phyloP scores from a whole-genome alignment of 2,797 vertebrate genomes.

The Characodon lateralis region DNA sequence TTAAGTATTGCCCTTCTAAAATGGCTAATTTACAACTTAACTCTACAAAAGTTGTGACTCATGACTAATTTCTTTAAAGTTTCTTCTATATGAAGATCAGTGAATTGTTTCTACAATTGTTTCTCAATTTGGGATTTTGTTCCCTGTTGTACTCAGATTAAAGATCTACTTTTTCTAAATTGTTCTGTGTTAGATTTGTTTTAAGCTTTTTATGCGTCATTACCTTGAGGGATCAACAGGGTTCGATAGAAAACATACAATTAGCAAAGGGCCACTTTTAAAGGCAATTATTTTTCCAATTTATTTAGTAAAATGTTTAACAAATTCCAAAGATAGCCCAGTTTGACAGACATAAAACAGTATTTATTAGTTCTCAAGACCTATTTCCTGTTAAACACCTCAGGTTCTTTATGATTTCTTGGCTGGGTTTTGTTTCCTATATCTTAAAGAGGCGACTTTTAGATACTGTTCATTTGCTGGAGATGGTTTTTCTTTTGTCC shows the following conservation, averaged over 20 bases:
- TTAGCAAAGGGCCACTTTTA: not conserved
- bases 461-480: not conserved
- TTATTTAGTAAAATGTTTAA: not conserved
- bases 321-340: not conserved
- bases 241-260: not conserved
- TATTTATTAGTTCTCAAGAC: not conserved
- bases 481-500: not conserved
- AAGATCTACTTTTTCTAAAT: not conserved
- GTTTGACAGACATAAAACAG: not conserved
- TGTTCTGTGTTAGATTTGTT: not conserved
- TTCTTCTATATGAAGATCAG: too few relatives aligned
- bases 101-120: too few relatives aligned
- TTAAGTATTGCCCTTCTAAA: not conserved
- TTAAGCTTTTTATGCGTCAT: not conserved
- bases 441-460: not conserved
- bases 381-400: too few relatives aligned
- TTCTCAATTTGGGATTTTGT: too few relatives aligned
- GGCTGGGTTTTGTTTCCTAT: too few relatives aligned
- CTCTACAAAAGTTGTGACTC: not conserved
- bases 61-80: too few relatives aligned
- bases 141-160: too few relatives aligned
- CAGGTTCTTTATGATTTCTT: too few relatives aligned
- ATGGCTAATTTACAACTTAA: not conserved
- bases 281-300: not conserved
- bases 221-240: too few relatives aligned